Evolutionary conservation across 2,113 vertebrate genomes (phyloP), one percentile per base, ranked within the genome.

Genomic region (Propithecus coquereli): DNA sequence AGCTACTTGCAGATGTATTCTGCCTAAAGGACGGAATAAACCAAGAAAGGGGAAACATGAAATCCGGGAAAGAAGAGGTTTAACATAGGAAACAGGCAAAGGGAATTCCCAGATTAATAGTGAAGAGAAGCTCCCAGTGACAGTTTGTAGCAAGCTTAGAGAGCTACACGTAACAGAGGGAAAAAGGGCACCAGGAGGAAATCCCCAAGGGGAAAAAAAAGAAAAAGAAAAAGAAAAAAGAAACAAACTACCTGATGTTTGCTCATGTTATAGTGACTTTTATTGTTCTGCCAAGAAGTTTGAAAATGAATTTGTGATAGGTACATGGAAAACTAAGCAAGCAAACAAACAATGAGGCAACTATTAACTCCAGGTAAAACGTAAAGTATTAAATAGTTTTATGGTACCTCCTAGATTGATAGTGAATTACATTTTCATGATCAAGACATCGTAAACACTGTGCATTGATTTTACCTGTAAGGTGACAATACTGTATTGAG

Each of bases 291-390:
- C 7, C 68, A 66, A 73, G 57, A 47, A 82, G 37, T 77, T 83
- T 70, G 65, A 87, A 37, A 87, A 83, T 59, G 25, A 90, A 74
- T 52, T 50, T 63, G 27, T 87, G 73, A 73, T 8, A 52, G 43
- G 4, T 30, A 17, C 40, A 17, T 32, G 71, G 61, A 91, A 84
- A 92, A 76, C 37, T 43, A 83, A 93, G 52, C 71, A 91, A 97
- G 40, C 71, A 18, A 74, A 18, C 14, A 63, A 86, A 81, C 52
- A 82, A 4, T 45, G 45, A 90, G 45, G 70, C 50, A 80, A 74
- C 25, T 73, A 30, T 37, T 80, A 96, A 95, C 76, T 92, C 40
- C n/a, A 92, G 30, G n/a, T 66, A 92, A 95, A 91, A 85, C 23
- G 79, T 52, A 92, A 95, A 73, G 54, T 27, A 57, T 57, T 57